Percentiles rank a stretch among this genome's conserved stretches.
phyloP scores from a whole-genome alignment of 2,888 invertebrate species.

The Leptura quadrifasciata region DNA sequence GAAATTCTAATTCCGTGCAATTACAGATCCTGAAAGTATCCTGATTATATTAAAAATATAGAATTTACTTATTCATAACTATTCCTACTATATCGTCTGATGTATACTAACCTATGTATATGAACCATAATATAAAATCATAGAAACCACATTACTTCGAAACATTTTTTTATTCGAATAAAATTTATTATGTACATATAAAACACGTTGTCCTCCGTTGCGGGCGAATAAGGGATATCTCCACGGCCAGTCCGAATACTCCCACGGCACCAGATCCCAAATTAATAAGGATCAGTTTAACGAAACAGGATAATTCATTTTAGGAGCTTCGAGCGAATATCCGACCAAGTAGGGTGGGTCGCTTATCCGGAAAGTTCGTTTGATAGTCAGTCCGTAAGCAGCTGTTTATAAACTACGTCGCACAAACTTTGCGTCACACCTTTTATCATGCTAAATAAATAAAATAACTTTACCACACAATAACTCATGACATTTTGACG shows the following conservation, averaged over 20 bases:
- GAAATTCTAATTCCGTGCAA: too few relatives aligned
- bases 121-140: too few relatives aligned
- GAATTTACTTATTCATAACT: too few relatives aligned
- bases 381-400: conserved; percentile 6
- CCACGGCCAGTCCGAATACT: conserved; percentile 21
- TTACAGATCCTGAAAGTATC: too few relatives aligned
- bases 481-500: conserved; percentile 55
- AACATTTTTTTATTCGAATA: conserved; percentile 10
- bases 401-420: conserved; percentile 17
- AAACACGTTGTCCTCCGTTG: background rate
- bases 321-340: conserved; percentile 18
- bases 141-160: background rate
- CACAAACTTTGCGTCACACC: conserved; percentile 29
- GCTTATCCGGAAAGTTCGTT: conserved; percentile 34
- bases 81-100: too few relatives aligned
- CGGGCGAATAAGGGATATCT: conserved; percentile 26
- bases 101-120: too few relatives aligned
- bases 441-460: conserved; percentile 33
- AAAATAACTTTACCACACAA: conserved; percentile 34
- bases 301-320: conserved; percentile 42
- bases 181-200: conserved; percentile 22
- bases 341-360: conserved; percentile 16
- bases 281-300: conserved; percentile 44
- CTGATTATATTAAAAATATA: too few relatives aligned
- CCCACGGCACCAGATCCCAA: conserved; percentile 39